Evolutionary conservation across 2,888 invertebrate species (phyloP).

Genomic region (Diaperis boleti): DNA sequence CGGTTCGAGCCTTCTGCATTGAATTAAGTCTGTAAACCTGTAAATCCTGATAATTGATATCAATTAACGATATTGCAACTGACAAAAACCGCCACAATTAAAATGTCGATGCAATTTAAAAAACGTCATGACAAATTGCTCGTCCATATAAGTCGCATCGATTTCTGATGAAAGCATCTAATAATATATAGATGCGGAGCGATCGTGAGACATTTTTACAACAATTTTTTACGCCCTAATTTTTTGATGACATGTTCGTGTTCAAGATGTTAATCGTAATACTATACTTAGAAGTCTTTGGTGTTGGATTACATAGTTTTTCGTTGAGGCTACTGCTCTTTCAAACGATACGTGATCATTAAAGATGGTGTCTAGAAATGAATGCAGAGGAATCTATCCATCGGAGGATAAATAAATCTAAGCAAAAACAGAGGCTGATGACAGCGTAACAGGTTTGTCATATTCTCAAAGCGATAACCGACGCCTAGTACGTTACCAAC

Average conservation of each 20-base stretch:
- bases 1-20: constrained; percentile 52
- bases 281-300: constrained; percentile 22
- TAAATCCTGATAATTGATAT: constrained; percentile 65
- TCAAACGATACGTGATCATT: neutral
- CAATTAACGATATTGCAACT: constrained; percentile 58
- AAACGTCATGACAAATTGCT: constrained; percentile 61
- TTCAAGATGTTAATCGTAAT: constrained; percentile 42
- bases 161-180: constrained; percentile 30
- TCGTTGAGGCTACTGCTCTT: constrained; percentile 9
- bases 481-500: no score
- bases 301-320: constrained; percentile 32
- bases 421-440: no score
- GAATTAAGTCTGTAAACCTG: constrained; percentile 57
- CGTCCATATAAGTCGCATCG: constrained; percentile 53
- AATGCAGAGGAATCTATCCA: no score
- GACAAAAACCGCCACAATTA: constrained; percentile 63
- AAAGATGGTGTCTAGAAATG: no score
- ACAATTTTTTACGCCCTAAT: constrained; percentile 33
- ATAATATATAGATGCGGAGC: constrained; percentile 22
- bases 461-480: no score
- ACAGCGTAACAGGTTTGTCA: no score
- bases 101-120: constrained; percentile 59
- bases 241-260: constrained; percentile 40
- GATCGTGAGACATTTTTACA: constrained; percentile 23
- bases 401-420: no score